A percentile compares a stretch with the other conserved stretches of the same genome.
These are phyloP conservation scores for Netelia inedita DNA, from an alignment of 2,888 invertebrate species.

Conservation along the genomic window DNA sequence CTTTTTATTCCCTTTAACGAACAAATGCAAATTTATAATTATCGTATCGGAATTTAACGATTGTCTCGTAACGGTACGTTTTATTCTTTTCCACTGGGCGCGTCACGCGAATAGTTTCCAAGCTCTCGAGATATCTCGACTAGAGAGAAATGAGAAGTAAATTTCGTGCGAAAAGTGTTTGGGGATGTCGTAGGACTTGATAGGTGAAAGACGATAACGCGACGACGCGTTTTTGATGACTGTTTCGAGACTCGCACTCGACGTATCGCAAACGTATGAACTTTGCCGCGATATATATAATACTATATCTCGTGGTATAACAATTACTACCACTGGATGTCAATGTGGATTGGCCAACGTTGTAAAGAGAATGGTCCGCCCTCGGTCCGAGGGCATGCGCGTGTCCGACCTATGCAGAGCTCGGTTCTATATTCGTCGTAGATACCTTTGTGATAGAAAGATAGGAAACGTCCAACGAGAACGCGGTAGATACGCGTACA, in stretches of 20 bases:
- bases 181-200: neutral
- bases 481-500: conserved; percentile 22
- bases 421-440: conserved; percentile 9
- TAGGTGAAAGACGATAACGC: conserved; percentile 54
- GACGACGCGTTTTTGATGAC: conserved; percentile 62
- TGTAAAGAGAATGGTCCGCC: conserved; percentile 58
- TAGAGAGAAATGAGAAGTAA: neutral
- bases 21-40: too few relatives aligned
- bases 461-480: conserved; percentile 49
- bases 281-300: conserved; percentile 47
- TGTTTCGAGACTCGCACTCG: conserved; percentile 48
- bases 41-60: too few relatives aligned
- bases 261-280: conserved; percentile 54
- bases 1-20: too few relatives aligned
- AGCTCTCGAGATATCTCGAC: too few relatives aligned
- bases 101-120: too few relatives aligned
- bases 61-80: too few relatives aligned
- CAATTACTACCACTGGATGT: conserved; percentile 56
- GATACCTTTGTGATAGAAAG: conserved; percentile 46
- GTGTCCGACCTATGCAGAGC: conserved; percentile 49
- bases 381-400: conserved; percentile 67
- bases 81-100: too few relatives aligned
- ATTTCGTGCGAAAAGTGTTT: neutral
- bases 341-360: conserved; percentile 65
- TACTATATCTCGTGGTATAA: conserved; percentile 35